Evolutionary conservation across 2,113 vertebrate genomes (phyloP).

Genomic region (Dromiciops gliroides): DNA sequence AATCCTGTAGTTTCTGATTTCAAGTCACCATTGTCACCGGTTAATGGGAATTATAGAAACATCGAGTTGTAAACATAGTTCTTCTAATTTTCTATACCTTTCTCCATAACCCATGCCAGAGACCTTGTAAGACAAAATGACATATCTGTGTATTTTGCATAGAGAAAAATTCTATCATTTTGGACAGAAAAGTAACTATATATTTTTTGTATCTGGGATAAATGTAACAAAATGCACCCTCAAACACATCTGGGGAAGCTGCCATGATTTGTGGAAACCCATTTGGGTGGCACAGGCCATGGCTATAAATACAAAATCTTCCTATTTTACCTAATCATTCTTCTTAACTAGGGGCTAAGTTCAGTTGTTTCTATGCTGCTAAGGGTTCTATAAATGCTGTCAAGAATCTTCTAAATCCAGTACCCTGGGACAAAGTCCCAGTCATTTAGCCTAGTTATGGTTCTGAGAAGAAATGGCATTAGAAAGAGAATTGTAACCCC

Average conservation of each 20-base stretch:
- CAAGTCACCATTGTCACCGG: background rate
- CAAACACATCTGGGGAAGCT: background rate
- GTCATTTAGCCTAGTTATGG: background rate
- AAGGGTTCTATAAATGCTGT: background rate
- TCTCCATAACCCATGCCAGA: background rate
- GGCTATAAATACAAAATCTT: background rate
- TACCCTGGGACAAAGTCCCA: background rate
- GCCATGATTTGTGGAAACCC: background rate
- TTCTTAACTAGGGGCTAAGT: background rate
- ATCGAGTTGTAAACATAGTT: background rate
- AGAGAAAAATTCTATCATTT: background rate
- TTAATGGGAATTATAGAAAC: background rate
- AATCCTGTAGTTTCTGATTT: conserved; percentile 32
- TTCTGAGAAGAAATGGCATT: conserved; percentile 31
- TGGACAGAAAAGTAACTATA: background rate
- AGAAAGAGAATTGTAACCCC: conserved; percentile 35
- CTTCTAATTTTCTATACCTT: background rate
- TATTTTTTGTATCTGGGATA: background rate
- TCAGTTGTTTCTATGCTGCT: background rate
- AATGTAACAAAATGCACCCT: background rate
- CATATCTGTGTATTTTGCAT: background rate
- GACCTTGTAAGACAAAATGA: background rate
- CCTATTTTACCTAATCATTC: background rate
- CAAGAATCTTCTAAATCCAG: background rate
- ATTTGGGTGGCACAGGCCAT: background rate